Evolutionary conservation across 2,888 invertebrate genomes (phyloP), one percentile per base, ranked within the genome.

Genomic region (Sphaeridia pumilis): DNA sequence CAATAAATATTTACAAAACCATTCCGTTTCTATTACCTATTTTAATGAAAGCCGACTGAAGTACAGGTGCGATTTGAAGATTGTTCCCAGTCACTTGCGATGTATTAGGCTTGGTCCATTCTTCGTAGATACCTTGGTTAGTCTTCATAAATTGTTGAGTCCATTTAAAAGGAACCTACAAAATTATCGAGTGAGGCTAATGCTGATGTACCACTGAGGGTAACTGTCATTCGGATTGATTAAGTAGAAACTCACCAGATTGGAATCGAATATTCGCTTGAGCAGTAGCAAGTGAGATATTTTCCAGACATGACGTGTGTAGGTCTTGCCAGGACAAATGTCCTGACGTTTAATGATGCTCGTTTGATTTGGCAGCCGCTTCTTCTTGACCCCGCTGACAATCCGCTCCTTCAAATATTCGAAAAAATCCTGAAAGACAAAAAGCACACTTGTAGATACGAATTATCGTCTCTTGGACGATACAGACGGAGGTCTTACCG

Each of bases 231-330:
- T n/a, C n/a, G n/a, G n/a, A n/a, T n/a, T n/a, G n/a, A 27, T 27
- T 27, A 24, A 10, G 10, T n/a, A 12, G 20, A 22, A 45, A 62
- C 66, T 67, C 68, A 80, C 79, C 66, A 78, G 70, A 2, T 77
- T 71, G 1, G 80, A 83, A 63, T 80, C 79, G 67, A 87, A 85
- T 63, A 86, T 83, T 65, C 80, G 78, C 66, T 82, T 81, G 0
- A 85, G 78, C 46, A 82, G 82, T 22, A 80, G 67, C 22, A 82
- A 76, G 66, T 80, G 82, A 22, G 78, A 80, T 46, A 86, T 81
- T 61, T 80, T 78, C 81, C 83, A 84, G 0, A 78, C 78, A 66
- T 81, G 81, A 66, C 80, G 81, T 1, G 78, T 79, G 56, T 81
- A 80, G 14, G 78, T 80, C 34, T 82, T 82, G 47, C 80, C 67